A percentile compares a stretch with the other conserved stretches of the same genome.
Evolutionary conservation across 2,797 vertebrate genomes (phyloP).

Genomic region (Zalophus californianus): DNA sequence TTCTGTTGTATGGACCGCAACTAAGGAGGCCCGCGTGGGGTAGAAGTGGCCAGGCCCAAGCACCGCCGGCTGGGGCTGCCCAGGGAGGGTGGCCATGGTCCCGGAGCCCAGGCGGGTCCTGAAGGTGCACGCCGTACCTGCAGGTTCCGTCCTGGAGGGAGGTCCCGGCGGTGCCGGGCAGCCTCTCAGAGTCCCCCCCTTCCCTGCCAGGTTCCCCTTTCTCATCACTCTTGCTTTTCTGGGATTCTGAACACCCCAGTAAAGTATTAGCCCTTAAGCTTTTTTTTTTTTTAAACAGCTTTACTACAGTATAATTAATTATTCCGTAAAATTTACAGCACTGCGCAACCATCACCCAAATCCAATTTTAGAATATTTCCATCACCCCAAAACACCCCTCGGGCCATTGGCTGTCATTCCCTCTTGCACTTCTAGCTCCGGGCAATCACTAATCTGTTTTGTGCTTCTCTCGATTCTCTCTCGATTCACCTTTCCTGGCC

Average conservation of each 20-base stretch:
- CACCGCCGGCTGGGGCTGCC: neutral
- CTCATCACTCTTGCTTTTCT: neutral
- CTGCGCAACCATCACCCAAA: neutral
- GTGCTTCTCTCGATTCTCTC: neutral
- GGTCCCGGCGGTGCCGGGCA: rapidly evolving
- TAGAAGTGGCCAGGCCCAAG: neutral
- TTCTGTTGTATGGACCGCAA: neutral
- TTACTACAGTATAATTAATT: conserved; percentile 3
- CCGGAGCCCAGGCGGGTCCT: too few species aligned
- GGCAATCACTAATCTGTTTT: neutral
- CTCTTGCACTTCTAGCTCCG: neutral
- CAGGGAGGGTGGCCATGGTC: neutral
- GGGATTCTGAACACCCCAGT: neutral
- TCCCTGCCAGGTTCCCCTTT: neutral
- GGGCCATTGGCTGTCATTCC: neutral
- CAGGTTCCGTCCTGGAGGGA: neutral
- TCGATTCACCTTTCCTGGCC: neutral
- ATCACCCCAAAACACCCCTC: neutral
- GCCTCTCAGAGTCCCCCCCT: neutral
- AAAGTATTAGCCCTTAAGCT: neutral
- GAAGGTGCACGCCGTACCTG: rapidly evolving
- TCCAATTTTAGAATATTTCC: conserved; percentile 26
- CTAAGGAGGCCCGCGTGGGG: rapidly evolving
- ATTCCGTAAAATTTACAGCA: neutral
- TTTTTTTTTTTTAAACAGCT: neutral